Evolutionary conservation across 2,888 invertebrate genomes (phyloP), one percentile per base, ranked within the genome.

Genomic region (Drosophila lutescens): DNA sequence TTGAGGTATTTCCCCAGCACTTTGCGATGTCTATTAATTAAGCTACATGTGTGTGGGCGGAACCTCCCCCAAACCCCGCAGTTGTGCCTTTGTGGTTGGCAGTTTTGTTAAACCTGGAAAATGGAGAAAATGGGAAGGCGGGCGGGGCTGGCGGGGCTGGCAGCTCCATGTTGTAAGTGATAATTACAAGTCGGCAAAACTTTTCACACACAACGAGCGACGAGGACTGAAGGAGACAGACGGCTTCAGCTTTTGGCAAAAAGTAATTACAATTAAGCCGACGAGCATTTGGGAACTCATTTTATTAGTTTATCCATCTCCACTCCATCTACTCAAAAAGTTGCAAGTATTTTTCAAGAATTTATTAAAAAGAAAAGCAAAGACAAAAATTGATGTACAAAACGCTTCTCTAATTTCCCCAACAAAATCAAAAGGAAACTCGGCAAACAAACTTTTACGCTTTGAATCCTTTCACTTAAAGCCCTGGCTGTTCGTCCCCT

Each of bases 11-110:
- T 69, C 60, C 68, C 63, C 63, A 73, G 74, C 78, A 77, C 76
- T 77, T 73, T 72, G 56, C 79, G 83, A 80, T 88, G 84, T 83
- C 86, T 85, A 90, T 90, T 90, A 90, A 88, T 90, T 90, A 89
- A 86, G 70, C 85, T 74, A 26, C 74, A 56, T 59, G 74, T 57
- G 69, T 68, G 72, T 51, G 68, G 69, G 59, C 47, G 69, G 66
- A 47, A 59, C 49, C 26, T 12, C 15, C 8, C 23, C 26, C 30
- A 10, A 6, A 44, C 47, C 43, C 49, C 49, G 26, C 34, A 17
- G 49, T 20, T 30, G n/a, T 49, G 62, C 56, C 40, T 12, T 23
- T 53, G 47, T 63, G 38, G 55, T 26, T 65, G 74, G 46, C 60
- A 62, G 68, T 56, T 69, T 55, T 66, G 67, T 66, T 74, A 47